A percentile compares a stretch with the other conserved stretches of the same genome.
Conservation (phyloP, 2,797 vertebrate genomes). For the Pelodytes ibericus region DNA sequence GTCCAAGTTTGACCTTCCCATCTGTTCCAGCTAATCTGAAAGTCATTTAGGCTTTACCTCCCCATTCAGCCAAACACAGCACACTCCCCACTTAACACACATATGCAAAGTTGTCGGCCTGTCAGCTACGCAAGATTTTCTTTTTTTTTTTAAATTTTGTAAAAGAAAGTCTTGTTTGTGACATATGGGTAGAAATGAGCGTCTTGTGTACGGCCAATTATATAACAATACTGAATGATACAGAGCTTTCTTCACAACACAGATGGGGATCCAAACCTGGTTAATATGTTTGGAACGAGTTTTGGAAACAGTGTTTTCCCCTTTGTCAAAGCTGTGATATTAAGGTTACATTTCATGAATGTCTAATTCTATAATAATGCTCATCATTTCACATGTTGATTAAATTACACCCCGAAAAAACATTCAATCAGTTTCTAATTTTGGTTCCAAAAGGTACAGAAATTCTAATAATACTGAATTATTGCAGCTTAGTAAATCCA, state of each 20-base stretch:
- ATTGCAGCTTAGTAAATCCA: too few relatives aligned
- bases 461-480: too few relatives aligned
- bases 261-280: not conserved
- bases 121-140: slow-evolving; percentile 67
- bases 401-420: too few relatives aligned
- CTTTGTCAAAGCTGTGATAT: too few relatives aligned
- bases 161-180: slow-evolving; percentile 64
- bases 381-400: too few relatives aligned
- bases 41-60: slow-evolving; percentile 78
- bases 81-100: slow-evolving; percentile 81
- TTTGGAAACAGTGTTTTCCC: too few relatives aligned
- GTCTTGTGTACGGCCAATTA: not conserved
- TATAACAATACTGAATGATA: not conserved
- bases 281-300: not conserved
- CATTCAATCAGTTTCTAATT: too few relatives aligned
- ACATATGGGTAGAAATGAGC: slow-evolving; percentile 73
- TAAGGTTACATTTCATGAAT: too few relatives aligned
- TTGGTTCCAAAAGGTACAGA: too few relatives aligned
- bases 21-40: slow-evolving; percentile 90
- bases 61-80: slow-evolving; percentile 75
- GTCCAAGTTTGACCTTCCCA: slow-evolving; percentile 90
- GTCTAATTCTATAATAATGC: too few relatives aligned
- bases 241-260: not conserved
- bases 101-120: slow-evolving; percentile 77
- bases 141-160: slow-evolving; percentile 6